phyloP scores from a whole-genome alignment of 1,140 invertebrate species.

The Polypedilum pembai region DNA sequence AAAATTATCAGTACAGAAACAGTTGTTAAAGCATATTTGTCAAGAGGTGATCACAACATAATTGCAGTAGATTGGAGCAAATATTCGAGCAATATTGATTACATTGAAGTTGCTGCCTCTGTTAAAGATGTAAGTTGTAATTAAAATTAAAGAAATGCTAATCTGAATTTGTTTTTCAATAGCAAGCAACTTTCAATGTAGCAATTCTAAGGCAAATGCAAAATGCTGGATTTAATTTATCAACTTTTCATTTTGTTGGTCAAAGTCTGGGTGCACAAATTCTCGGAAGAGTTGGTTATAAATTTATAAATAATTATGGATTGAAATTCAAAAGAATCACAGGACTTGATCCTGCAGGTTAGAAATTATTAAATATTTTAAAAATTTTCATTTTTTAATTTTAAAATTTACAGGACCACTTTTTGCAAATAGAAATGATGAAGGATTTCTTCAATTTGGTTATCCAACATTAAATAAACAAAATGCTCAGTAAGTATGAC shows the following conservation, averaged over 20 bases:
- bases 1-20: background rate
- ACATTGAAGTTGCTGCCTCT: background rate
- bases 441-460: background rate
- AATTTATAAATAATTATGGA: conserved; percentile 30
- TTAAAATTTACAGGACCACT: background rate
- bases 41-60: background rate
- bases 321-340: conserved; percentile 50
- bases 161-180: background rate
- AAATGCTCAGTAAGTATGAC: no score
- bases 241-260: background rate
- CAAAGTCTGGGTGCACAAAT: background rate
- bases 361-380: conserved; percentile 48
- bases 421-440: background rate
- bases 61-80: background rate
- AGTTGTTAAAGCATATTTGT: background rate
- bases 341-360: conserved; percentile 57
- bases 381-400: background rate
- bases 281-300: background rate
- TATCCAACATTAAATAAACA: conserved; percentile 42
- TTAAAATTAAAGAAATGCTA: background rate
- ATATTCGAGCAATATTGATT: background rate
- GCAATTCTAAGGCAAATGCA: no score
- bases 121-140: background rate
- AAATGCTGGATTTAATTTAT: background rate
- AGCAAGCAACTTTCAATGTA: background rate